These are phyloP conservation scores for Stichopus chloronotus DNA, from an alignment of 35 echinoderm and acorn worm genomes.

Conservation along the genomic window DNA sequence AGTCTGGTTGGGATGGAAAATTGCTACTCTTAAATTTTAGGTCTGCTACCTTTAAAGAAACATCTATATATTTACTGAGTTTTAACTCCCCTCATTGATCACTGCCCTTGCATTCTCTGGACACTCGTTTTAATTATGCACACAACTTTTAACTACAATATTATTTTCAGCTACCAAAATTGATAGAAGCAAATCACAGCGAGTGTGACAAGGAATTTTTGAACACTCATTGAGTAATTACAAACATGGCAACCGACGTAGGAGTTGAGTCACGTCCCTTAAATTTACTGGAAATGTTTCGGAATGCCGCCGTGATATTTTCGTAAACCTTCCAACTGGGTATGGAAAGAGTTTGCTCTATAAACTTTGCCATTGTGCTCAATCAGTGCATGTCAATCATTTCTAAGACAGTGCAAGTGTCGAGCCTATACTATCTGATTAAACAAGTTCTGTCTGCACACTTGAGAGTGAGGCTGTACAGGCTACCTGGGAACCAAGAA, in stretches of 20 bases:
- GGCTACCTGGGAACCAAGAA: background rate
- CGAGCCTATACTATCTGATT: background rate
- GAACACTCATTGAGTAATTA: background rate
- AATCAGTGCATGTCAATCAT: background rate
- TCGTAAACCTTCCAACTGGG: background rate
- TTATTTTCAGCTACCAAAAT: too few relatives aligned
- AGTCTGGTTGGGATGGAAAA: too few relatives aligned
- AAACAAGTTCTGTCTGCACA: background rate
- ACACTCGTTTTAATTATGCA: too few relatives aligned
- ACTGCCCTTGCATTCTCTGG: too few relatives aligned
- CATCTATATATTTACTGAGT: too few relatives aligned
- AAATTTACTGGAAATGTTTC: background rate
- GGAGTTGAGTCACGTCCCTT: background rate
- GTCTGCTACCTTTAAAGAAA: too few relatives aligned
- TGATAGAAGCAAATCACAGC: too few relatives aligned
- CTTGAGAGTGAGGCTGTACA: background rate
- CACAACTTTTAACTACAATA: too few relatives aligned
- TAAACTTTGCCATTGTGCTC: background rate
- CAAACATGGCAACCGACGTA: background rate
- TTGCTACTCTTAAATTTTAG: too few relatives aligned
- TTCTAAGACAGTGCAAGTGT: background rate
- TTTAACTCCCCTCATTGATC: too few relatives aligned
- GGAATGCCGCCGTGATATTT: background rate
- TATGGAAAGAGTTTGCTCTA: constrained; percentile 16
- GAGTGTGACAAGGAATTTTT: too few relatives aligned